phyloP scores from a whole-genome alignment of 1,140 invertebrate species.

The Drosophila lacertosa region DNA sequence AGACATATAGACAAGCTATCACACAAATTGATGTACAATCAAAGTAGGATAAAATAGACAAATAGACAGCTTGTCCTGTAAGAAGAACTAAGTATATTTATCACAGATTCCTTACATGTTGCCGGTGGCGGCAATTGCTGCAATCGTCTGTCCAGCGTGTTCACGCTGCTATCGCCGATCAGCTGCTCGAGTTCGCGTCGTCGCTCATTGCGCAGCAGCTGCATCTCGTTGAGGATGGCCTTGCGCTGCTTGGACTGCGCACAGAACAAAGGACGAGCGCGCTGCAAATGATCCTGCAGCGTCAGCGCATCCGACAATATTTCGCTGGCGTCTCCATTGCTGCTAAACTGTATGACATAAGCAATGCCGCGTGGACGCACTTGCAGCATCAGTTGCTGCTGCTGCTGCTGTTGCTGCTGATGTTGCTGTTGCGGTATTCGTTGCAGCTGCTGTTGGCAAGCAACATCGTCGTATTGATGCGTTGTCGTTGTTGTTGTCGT shows the following conservation, averaged over 20 bases:
- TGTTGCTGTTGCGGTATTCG: slow-evolving; percentile 2
- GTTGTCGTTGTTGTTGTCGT: slow-evolving; percentile 71
- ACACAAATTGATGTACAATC: too few relatives aligned
- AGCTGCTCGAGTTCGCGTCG: slow-evolving; percentile 67
- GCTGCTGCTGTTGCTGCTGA: neutral
- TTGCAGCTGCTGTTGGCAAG: slow-evolving; percentile 30
- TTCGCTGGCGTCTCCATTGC: slow-evolving; percentile 13
- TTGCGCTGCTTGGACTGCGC: slow-evolving; percentile 74
- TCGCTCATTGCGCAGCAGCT: slow-evolving; percentile 63
- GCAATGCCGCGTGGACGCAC: slow-evolving; percentile 57
- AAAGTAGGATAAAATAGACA: too few relatives aligned
- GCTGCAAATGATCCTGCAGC: slow-evolving; percentile 73
- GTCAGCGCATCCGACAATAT: slow-evolving; percentile 22
- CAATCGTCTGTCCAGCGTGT: slow-evolving; percentile 60
- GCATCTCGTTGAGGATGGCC: slow-evolving; percentile 77
- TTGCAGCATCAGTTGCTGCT: slow-evolving; percentile 40
- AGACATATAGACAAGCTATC: too few relatives aligned
- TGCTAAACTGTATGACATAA: slow-evolving; percentile 43
- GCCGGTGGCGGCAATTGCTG: slow-evolving; percentile 66
- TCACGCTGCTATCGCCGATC: slow-evolving; percentile 47
- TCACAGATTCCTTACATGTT: too few relatives aligned
- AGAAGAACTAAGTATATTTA: too few relatives aligned
- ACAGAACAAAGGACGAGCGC: slow-evolving; percentile 67
- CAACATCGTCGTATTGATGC: slow-evolving; percentile 80
- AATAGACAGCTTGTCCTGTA: too few relatives aligned